phyloP scores from a whole-genome alignment of 2,888 invertebrate species.

The Platycheirus albimanus region DNA sequence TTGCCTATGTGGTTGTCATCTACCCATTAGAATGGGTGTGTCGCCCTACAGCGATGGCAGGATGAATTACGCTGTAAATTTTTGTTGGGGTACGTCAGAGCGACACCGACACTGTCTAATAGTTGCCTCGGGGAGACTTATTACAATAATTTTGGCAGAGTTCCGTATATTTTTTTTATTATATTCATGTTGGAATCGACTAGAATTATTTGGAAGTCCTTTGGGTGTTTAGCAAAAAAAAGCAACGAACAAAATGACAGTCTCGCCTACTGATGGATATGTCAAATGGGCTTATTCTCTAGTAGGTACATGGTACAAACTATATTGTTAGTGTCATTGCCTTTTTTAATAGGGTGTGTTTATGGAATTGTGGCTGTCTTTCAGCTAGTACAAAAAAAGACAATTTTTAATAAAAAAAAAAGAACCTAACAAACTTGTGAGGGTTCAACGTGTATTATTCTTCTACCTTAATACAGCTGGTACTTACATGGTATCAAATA shows the following conservation, averaged over 20 bases:
- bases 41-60: slow-evolving; percentile 36
- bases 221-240: slow-evolving; percentile 32
- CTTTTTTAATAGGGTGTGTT: slow-evolving; percentile 54
- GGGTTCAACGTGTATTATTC: too few species aligned
- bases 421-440: slow-evolving; percentile 5
- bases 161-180: slow-evolving; percentile 26
- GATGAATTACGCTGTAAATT: slow-evolving; percentile 56
- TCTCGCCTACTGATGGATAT: slow-evolving; percentile 60
- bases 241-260: slow-evolving; percentile 30
- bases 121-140: slow-evolving; percentile 61
- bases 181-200: slow-evolving; percentile 54
- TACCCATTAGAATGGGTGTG: slow-evolving; percentile 40
- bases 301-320: too few species aligned
- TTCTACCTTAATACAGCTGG: too few species aligned
- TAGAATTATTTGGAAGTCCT: slow-evolving; percentile 60
- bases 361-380: slow-evolving; percentile 53
- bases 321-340: slow-evolving; percentile 49
- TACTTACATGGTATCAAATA: too few species aligned
- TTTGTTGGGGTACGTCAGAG: slow-evolving; percentile 34
- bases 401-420: slow-evolving; percentile 5
- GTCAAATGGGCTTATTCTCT: slow-evolving; percentile 50
- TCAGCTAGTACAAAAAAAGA: neutral
- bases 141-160: slow-evolving; percentile 45
- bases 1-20: neutral
- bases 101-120: slow-evolving; percentile 58